Conservation (phyloP, 2,113 vertebrate species). For the Apistogramma diplotaenia region DNA sequence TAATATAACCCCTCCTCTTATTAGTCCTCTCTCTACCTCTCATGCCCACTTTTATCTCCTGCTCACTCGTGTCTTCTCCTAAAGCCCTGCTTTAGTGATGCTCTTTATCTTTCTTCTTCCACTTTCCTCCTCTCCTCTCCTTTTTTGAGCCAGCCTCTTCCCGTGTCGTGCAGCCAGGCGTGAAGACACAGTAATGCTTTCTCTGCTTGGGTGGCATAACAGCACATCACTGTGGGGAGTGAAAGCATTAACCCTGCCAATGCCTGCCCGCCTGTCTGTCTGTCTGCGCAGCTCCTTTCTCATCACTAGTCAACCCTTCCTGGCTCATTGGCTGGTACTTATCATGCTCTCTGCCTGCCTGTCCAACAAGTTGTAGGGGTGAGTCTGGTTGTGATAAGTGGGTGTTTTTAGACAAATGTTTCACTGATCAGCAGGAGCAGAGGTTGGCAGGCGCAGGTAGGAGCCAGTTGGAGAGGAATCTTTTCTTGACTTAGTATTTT, state of each 20-base stretch:
- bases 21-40: not conserved
- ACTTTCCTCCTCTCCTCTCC: constrained; percentile 26
- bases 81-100: constrained; percentile 28
- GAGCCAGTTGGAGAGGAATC: constrained; percentile 34
- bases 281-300: constrained; percentile 53
- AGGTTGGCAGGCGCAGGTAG: constrained; percentile 51
- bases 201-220: constrained; percentile 76
- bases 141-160: constrained; percentile 51
- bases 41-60: constrained; percentile 10
- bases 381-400: constrained; percentile 51
- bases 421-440: constrained; percentile 41
- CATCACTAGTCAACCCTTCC: constrained; percentile 52
- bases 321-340: constrained; percentile 52
- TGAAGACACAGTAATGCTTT: constrained; percentile 78
- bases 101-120: constrained; percentile 39
- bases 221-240: constrained; percentile 73
- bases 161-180: constrained; percentile 69
- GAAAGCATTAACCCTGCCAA: constrained; percentile 71
- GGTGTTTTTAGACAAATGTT: constrained; percentile 51
- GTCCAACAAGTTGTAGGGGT: constrained; percentile 70
- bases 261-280: constrained; percentile 56
- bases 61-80: constrained; percentile 15
- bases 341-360: constrained; percentile 40
- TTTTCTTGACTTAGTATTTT: not conserved
- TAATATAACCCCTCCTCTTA: not conserved